Evolutionary conservation across 2,888 invertebrate species (phyloP), one percentile per base, ranked within the genome.

Genomic region (Linnaemya vulpina): DNA sequence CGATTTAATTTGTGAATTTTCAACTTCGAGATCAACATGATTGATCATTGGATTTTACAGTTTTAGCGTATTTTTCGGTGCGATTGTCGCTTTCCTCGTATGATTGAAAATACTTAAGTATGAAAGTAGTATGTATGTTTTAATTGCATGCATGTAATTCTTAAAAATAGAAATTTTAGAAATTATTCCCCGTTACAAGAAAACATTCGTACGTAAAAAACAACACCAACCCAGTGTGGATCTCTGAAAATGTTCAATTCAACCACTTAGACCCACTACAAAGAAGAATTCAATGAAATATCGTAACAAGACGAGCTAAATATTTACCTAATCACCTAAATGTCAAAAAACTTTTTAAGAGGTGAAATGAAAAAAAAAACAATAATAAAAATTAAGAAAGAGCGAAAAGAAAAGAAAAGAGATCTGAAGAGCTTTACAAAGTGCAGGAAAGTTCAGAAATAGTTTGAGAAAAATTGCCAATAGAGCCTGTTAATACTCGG

Each of bases 271-370:
- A 30, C 20, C 53, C 49, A 51, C 62, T 67, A 43, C 51, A 67
- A 20, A 58, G 40, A 60, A 49, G 35, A 55, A 40, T 25, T 58
- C n/a, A 67, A 58, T 17, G 53, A 75, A 70, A 25, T 38, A 35
- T n/a, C 55, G 30, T 25, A 40, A 53, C 35, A 71, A 63, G 25
- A 75, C 38, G 2, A 22, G 30, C 3, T 62, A 86, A 78, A 71
- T 75, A 78, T 78, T 81, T 83, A 43, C 68, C 80, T 74, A 77
- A 81, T 82, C 81, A 82, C 78, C 63, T 38, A 76, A 84, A 84
- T 84, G 81, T 75, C 81, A 84, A 78, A 78, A 71, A 86, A 75
- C 63, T 75, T 82, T 20, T 49, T 30, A 67, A 65, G 43, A 75
- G n/a, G n/a, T 35, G 8, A 68, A 35, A 51, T 60, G 46, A 17